A percentile compares a stretch with the other conserved stretches of the same genome.
Conservation (phyloP, 2,888 invertebrate species). For the Pachymerium ferrugineum region DNA sequence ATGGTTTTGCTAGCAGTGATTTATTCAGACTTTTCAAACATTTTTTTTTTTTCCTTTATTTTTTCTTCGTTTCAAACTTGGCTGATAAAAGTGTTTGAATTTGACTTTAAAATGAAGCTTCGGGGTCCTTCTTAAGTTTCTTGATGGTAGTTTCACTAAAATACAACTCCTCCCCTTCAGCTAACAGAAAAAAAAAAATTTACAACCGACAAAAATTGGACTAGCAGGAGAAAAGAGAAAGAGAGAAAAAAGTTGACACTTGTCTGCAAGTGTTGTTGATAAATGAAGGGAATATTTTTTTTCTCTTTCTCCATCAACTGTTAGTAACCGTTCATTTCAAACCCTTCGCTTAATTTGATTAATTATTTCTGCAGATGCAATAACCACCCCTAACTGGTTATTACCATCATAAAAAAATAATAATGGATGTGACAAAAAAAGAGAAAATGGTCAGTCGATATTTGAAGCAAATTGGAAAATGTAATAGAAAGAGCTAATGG, state of each 20-base stretch:
- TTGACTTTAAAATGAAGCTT: background rate
- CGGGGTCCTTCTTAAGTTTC: too few relatives aligned
- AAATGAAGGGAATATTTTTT: background rate
- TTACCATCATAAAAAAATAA: background rate
- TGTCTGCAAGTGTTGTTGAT: background rate
- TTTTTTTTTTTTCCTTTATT: background rate
- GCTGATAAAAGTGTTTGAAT: too few relatives aligned
- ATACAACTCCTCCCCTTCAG: background rate
- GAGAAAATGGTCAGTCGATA: too few relatives aligned
- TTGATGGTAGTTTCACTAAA: background rate
- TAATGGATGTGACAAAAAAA: too few relatives aligned
- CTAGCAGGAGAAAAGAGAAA: background rate
- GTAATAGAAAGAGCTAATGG: too few relatives aligned
- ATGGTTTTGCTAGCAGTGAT: background rate
- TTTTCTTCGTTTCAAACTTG: too few relatives aligned
- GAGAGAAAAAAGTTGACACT: background rate
- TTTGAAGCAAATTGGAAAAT: too few relatives aligned
- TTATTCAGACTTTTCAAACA: background rate
- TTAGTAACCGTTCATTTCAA: background rate
- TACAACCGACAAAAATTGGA: too few relatives aligned
- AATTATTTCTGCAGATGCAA: too few relatives aligned
- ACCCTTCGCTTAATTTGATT: background rate
- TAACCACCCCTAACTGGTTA: background rate
- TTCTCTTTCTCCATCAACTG: background rate
- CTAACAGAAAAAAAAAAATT: too few relatives aligned